Conservation (phyloP, 2,797 vertebrate genomes). For the Decapterus maruadsi region DNA sequence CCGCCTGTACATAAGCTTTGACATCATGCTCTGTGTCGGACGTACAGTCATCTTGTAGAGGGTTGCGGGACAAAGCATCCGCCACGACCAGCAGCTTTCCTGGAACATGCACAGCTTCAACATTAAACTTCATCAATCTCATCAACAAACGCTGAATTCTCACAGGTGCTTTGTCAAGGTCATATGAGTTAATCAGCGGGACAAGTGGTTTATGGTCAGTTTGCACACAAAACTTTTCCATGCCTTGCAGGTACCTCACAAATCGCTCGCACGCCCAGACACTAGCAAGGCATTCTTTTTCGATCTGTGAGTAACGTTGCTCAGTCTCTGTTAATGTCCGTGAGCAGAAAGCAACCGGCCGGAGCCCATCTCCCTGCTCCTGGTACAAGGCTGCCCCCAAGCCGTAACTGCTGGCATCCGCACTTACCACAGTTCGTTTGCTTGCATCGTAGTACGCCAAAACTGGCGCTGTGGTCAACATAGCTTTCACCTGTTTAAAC, state of each 20-base stretch:
- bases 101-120: background rate
- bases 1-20: too few species aligned
- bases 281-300: background rate
- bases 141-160: conserved; percentile 11
- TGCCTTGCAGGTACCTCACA: background rate
- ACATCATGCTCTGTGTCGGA: too few species aligned
- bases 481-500: background rate
- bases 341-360: background rate
- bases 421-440: background rate
- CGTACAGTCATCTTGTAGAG: too few species aligned
- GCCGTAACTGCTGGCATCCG: too few species aligned
- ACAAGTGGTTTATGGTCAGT: background rate
- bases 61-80: too few species aligned
- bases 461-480: background rate
- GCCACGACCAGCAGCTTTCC: background rate
- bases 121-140: conserved; percentile 6
- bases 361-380: too few species aligned
- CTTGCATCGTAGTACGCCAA: background rate
- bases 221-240: background rate
- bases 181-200: background rate
- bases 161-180: conserved; percentile 3
- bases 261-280: conserved; percentile 7
- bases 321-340: background rate
- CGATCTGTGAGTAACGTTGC: background rate
- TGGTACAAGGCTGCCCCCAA: too few species aligned